A percentile compares a stretch with the other conserved stretches of the same genome.
Evolutionary conservation across 2,888 invertebrate species (phyloP).

Genomic region (Tetanocera ferruginea): DNA sequence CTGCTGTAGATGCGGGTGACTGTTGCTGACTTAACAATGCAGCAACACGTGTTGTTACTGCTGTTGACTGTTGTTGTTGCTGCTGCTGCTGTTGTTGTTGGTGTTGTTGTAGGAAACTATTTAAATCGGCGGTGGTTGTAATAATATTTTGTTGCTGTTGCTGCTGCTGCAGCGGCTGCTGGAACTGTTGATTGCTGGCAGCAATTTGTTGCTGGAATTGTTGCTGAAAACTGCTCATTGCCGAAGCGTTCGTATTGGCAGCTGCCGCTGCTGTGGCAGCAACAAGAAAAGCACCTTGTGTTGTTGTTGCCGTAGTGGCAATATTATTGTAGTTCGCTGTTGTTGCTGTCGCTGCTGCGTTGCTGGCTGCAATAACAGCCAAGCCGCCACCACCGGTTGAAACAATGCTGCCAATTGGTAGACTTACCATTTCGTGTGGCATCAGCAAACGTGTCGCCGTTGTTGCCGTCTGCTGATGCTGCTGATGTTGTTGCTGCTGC

Average conservation of each 20-base stretch:
- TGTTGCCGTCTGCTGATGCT: constrained; percentile 45
- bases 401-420: constrained; percentile 63
- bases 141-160: constrained; percentile 47
- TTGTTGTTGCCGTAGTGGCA: constrained; percentile 19
- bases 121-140: constrained; percentile 44
- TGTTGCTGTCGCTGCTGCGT: constrained; percentile 27
- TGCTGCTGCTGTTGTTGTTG: constrained; percentile 18
- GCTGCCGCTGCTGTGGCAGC: constrained; percentile 46
- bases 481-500: constrained; percentile 50
- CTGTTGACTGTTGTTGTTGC: constrained; percentile 39
- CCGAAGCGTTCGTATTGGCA: constrained; percentile 51
- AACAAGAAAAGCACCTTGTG: constrained; percentile 54
- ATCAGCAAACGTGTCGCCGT: constrained; percentile 56
- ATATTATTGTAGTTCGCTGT: constrained; percentile 36
- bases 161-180: constrained; percentile 52
- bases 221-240: constrained; percentile 54
- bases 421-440: constrained; percentile 68
- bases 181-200: constrained; percentile 53
- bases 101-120: constrained; percentile 35
- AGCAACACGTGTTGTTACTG: constrained; percentile 12
- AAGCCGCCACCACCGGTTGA: constrained; percentile 57
- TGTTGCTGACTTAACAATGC: constrained; percentile 33
- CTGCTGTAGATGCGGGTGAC: constrained; percentile 27
- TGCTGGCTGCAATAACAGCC: constrained; percentile 47
- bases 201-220: constrained; percentile 55